Evolutionary conservation across 64 coral and sea anemone genomes (phyloP), one percentile per base, ranked within the genome.

Genomic region (Montipora capricornis): DNA sequence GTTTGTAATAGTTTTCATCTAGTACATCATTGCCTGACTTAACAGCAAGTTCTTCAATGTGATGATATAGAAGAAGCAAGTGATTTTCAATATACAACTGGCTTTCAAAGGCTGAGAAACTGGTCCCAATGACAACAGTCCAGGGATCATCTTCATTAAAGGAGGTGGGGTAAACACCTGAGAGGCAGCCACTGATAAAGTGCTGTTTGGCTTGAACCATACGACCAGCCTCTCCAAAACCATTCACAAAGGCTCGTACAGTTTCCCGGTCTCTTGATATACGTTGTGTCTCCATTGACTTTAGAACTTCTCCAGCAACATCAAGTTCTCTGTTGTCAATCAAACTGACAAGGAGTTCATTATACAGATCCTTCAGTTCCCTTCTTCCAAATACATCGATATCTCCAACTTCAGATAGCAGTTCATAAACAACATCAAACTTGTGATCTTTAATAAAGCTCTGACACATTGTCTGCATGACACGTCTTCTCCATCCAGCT

Each of bases 21-120:
- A 88, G 79, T 47, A 68, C 74, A 67, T 22, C 9, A 64, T 74
- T 20, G 15, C 83, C 68, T 49, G 64, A 51, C 15, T 75, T 68
- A 46, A 15, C 3, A 26, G 80, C 66, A 37, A 49, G 47, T 61
- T 88, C 57, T 47, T 88, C 85, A 87, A 93, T 87, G 19, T 73
- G 19, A 17, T 59, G 49, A 53, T 81, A 73, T n/a, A 93, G 47
- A 5, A 49, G 20, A 8, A 73, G 75, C 44, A 93, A 73, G 47
- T 93, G 92, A n/a, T 62, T 76, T 73, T 88, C 92, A 47, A 93
- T 68, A n/a, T 73, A 93, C 13, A 93, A 58, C 74, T 93, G 84
- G 29, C 77, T 74, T 37, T 93, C 92, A 53, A 88, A 46, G 15
- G 85, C 78, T 6, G 82, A 88, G 49, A 73, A 93, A 26, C 77